A percentile compares a stretch with the other conserved stretches of the same genome.
Evolutionary conservation across 2,888 invertebrate genomes (phyloP).

Genomic region (Sminthurinus aureus): DNA sequence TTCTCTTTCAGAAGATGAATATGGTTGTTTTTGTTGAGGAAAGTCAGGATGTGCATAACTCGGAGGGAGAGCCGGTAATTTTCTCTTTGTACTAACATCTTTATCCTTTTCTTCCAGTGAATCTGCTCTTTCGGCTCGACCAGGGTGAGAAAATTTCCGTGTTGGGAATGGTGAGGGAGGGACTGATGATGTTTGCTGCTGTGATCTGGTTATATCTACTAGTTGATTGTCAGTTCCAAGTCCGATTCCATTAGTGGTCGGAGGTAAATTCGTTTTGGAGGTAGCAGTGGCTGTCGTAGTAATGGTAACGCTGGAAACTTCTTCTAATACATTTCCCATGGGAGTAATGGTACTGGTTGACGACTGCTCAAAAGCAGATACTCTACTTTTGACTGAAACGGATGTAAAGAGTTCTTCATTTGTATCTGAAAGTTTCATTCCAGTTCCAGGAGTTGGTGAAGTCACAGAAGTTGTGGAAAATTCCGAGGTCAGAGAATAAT

Average conservation of each 20-base stretch:
- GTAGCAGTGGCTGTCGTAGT: slow-evolving; percentile 11
- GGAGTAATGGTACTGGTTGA: slow-evolving; percentile 18
- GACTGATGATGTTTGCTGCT: slow-evolving; percentile 18
- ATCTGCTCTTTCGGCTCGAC: slow-evolving; percentile 52
- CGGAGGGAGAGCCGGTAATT: slow-evolving; percentile 55
- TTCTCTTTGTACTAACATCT: slow-evolving; percentile 46
- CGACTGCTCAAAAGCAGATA: slow-evolving; percentile 51
- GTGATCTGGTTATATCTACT: neutral
- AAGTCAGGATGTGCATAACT: slow-evolving; percentile 40
- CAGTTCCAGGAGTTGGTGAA: slow-evolving; percentile 54
- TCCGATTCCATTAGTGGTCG: slow-evolving; percentile 3
- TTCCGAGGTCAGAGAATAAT: slow-evolving; percentile 58
- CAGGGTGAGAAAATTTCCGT: slow-evolving; percentile 50
- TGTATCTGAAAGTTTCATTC: slow-evolving; percentile 35
- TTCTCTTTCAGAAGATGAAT: neutral
- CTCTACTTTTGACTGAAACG: slow-evolving; percentile 46
- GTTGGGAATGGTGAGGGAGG: slow-evolving; percentile 56
- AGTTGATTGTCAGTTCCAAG: neutral
- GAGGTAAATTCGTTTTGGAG: slow-evolving; percentile 1
- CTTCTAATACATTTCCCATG: neutral
- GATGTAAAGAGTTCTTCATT: slow-evolving; percentile 56
- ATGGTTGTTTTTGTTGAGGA: slow-evolving; percentile 28
- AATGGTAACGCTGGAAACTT: neutral
- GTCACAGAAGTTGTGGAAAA: slow-evolving; percentile 57
- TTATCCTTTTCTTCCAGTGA: slow-evolving; percentile 45